Percentiles rank a stretch among this genome's conserved stretches.
phyloP scores from a whole-genome alignment of 2,888 invertebrate species.

The Platycnemis pennipes region DNA sequence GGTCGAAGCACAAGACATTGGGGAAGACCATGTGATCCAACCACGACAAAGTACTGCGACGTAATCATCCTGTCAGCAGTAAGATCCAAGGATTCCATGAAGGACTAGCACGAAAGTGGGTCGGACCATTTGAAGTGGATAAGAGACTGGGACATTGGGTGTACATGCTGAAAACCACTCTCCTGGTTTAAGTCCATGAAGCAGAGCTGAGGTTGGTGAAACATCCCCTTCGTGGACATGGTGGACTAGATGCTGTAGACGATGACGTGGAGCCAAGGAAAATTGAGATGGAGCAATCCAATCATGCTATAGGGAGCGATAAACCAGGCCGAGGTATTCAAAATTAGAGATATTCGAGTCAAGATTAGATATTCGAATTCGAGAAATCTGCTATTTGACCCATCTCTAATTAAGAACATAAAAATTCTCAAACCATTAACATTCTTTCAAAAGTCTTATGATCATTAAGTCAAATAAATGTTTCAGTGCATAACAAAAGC shows the following conservation, averaged over 20 bases:
- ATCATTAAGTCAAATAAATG: too few species aligned
- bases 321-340: too few species aligned
- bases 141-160: neutral
- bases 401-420: too few species aligned
- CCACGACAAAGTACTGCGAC: neutral
- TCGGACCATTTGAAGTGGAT: neutral
- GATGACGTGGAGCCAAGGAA: neutral
- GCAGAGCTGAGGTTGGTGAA: neutral
- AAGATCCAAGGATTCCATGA: neutral
- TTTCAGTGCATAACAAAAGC: neutral
- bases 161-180: neutral
- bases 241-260: neutral
- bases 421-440: too few species aligned
- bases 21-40: neutral
- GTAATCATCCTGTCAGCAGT: neutral
- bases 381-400: too few species aligned
- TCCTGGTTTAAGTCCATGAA: neutral
- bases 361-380: too few species aligned
- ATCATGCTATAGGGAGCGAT: too few species aligned
- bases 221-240: neutral
- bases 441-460: too few species aligned
- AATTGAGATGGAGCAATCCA: too few species aligned
- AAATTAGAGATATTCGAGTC: too few species aligned
- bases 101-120: neutral
- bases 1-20: neutral